Evolutionary conservation across 1,140 invertebrate species (phyloP).

Genomic region (Drosophila arizonae): DNA sequence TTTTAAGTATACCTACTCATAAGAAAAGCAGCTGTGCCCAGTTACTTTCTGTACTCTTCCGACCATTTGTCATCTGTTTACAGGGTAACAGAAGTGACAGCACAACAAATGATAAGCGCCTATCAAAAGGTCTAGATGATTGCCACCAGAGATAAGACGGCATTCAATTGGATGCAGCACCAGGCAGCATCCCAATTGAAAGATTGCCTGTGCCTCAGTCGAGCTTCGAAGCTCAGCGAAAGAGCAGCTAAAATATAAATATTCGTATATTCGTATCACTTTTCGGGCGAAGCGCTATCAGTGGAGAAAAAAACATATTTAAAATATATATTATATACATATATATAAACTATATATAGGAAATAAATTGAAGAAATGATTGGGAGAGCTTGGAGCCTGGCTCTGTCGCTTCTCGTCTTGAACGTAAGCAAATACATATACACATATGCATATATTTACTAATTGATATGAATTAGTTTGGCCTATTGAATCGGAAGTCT

Average conservation of each 20-base stretch:
- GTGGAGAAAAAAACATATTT: conserved; percentile 15
- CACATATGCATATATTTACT: neutral
- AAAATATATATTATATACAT: conserved; percentile 22
- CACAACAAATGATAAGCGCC: conserved; percentile 55
- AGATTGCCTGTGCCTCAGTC: conserved; percentile 13
- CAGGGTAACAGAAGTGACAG: neutral
- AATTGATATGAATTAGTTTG: conserved; percentile 26
- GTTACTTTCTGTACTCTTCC: neutral
- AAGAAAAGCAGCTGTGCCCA: neutral
- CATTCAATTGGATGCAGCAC: conserved; percentile 44
- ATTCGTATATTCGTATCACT: conserved; percentile 3
- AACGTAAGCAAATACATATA: conserved; percentile 23
- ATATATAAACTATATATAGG: conserved; percentile 8
- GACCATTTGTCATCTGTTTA: neutral
- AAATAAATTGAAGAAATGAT: conserved; percentile 19
- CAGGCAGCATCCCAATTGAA: conserved; percentile 16
- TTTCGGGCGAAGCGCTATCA: conserved; percentile 26
- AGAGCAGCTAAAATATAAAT: conserved; percentile 20
- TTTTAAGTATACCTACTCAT: no score
- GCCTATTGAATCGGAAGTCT: conserved; percentile 6
- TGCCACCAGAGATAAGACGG: conserved; percentile 51
- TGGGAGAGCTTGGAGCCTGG: conserved; percentile 15
- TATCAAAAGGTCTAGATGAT: conserved; percentile 56
- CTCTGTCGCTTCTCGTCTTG: conserved; percentile 30
- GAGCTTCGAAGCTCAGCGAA: conserved; percentile 19